Evolutionary conservation across 2,888 invertebrate species (phyloP).

Genomic region (Oxystoma pomonae): DNA sequence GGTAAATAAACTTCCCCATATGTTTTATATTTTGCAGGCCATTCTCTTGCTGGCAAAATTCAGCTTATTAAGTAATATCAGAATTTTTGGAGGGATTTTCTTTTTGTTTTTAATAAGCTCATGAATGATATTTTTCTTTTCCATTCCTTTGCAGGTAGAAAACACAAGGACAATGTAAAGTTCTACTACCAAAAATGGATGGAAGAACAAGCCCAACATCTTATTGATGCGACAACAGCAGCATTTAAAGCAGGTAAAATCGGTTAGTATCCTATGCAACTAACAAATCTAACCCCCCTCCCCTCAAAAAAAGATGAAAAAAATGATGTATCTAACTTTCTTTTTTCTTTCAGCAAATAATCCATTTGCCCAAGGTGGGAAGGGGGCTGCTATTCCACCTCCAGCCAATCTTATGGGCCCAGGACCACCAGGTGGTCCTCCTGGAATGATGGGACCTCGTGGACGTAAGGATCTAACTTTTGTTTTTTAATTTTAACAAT

Average conservation of each 20-base stretch:
- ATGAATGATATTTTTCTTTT: too few relatives aligned
- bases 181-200: slow-evolving; percentile 99
- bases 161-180: slow-evolving; percentile 99
- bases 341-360: too few relatives aligned
- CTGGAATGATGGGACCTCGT: slow-evolving; percentile 62
- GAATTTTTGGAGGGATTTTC: too few relatives aligned
- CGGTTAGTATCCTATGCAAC: too few relatives aligned
- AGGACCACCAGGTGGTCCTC: slow-evolving; percentile 55
- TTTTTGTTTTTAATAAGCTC: too few relatives aligned
- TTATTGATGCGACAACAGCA: slow-evolving; percentile 97
- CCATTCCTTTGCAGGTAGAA: too few relatives aligned
- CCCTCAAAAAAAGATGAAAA: too few relatives aligned
- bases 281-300: slow-evolving; percentile 82
- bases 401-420: slow-evolving; percentile 63
- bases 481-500: background rate
- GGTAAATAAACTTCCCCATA: too few relatives aligned
- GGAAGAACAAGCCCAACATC: slow-evolving; percentile 98
- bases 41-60: too few relatives aligned
- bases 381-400: slow-evolving; percentile 75
- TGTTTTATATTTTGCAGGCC: too few relatives aligned
- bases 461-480: slow-evolving; percentile 38
- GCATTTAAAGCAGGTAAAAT: slow-evolving; percentile 97
- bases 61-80: too few relatives aligned
- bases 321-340: too few relatives aligned
- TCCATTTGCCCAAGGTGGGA: slow-evolving; percentile 64